phyloP scores from a whole-genome alignment of 2,888 invertebrate species.

The Acrocera orbiculus region DNA sequence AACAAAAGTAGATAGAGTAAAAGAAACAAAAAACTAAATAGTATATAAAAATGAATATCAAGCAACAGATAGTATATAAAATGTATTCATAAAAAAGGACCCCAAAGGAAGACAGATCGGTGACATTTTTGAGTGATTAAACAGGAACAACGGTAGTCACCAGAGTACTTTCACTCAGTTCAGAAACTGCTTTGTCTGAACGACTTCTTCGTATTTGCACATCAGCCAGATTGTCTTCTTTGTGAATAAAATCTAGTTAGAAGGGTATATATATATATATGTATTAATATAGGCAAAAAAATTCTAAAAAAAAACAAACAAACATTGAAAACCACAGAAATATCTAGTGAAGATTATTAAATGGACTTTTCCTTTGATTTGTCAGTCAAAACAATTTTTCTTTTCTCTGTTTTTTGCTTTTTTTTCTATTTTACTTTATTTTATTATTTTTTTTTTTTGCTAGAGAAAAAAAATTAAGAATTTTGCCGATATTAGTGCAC shows the following conservation, averaged over 20 bases:
- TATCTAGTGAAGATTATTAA: slow-evolving; percentile 6
- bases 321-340: slow-evolving; percentile 1
- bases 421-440: background rate
- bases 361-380: slow-evolving; percentile 12
- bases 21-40: too few species aligned
- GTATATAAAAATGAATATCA: too few species aligned
- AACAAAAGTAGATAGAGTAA: too few species aligned
- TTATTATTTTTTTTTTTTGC: background rate
- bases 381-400: slow-evolving; percentile 8
- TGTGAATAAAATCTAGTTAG: background rate
- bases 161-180: slow-evolving; percentile 7
- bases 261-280: background rate
- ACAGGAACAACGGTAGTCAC: slow-evolving; percentile 15
- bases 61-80: too few species aligned
- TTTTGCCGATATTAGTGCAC: too few species aligned
- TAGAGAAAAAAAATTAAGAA: too few species aligned
- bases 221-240: slow-evolving; percentile 8
- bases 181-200: slow-evolving; percentile 1
- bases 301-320: slow-evolving; percentile 5
- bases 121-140: slow-evolving; percentile 21
- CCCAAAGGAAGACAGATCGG: slow-evolving; percentile 15
- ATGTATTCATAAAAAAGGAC: slow-evolving; percentile 5
- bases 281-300: background rate
- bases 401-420: slow-evolving; percentile 4
- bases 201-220: slow-evolving; percentile 6